These are phyloP conservation scores for Meiosimyza platycephala DNA, from an alignment of 2,888 invertebrate species.

Conservation along the genomic window DNA sequence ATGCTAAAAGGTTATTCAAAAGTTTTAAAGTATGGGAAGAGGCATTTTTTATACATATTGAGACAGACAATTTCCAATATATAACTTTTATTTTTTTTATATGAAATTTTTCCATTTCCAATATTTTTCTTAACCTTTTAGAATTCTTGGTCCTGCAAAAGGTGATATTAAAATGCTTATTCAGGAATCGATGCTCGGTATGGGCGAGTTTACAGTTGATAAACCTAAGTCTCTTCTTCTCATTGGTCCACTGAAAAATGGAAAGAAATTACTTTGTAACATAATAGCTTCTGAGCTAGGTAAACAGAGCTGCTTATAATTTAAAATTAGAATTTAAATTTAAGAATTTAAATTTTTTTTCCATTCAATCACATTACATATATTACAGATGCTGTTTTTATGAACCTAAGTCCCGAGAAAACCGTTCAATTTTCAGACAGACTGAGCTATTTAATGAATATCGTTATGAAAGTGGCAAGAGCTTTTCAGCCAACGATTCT, in stretches of 20 bases:
- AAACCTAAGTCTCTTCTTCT: constrained; percentile 74
- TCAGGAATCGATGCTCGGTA: constrained; percentile 67
- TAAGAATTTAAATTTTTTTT: neutral
- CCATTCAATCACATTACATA: neutral
- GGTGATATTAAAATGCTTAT: constrained; percentile 72
- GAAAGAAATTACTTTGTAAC: constrained; percentile 77
- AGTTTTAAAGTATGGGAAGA: too few species aligned
- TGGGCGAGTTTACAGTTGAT: constrained; percentile 63
- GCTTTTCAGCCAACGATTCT: constrained; percentile 74
- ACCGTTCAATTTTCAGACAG: constrained; percentile 72
- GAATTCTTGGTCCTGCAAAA: constrained; percentile 65
- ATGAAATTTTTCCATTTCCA: too few species aligned
- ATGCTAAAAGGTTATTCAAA: too few species aligned
- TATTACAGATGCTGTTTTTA: constrained; percentile 70
- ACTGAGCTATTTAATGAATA: constrained; percentile 73
- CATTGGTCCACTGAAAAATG: constrained; percentile 74
- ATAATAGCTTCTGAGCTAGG: constrained; percentile 77
- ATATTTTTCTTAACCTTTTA: constrained; percentile 31
- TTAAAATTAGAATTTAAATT: too few species aligned
- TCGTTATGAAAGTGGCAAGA: constrained; percentile 73
- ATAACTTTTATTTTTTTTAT: too few species aligned
- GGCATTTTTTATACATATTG: too few species aligned
- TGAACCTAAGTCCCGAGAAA: constrained; percentile 75
- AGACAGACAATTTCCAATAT: too few species aligned
- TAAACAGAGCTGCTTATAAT: constrained; percentile 38